Percentiles rank a stretch among this genome's conserved stretches.
These are phyloP conservation scores for Molossus molossus DNA, from an alignment of 2,797 vertebrate species.

Conservation along the genomic window DNA sequence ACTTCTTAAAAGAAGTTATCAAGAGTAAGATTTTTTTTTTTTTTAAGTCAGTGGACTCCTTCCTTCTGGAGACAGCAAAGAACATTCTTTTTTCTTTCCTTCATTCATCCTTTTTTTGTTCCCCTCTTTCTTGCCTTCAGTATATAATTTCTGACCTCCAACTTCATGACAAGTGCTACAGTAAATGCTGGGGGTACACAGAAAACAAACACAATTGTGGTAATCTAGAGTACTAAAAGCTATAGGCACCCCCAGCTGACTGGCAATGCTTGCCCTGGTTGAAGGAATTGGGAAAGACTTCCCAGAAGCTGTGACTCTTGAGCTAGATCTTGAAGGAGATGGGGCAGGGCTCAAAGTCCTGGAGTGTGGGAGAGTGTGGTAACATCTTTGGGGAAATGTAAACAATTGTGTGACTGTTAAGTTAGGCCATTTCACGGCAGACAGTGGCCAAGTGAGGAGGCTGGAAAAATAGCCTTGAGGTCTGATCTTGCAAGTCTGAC, in stretches of 20 bases:
- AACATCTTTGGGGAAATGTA: background rate
- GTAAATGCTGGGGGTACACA: background rate
- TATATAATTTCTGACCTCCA: background rate
- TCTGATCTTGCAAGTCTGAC: background rate
- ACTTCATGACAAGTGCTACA: background rate
- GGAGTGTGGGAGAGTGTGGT: background rate
- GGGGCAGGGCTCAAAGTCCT: background rate
- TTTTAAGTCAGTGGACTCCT: background rate
- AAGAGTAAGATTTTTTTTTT: background rate
- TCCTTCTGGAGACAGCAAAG: conserved; percentile 47
- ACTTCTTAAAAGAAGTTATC: background rate
- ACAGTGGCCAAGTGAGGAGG: background rate
- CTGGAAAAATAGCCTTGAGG: background rate
- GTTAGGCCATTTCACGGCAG: background rate
- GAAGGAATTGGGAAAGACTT: conserved; percentile 11
- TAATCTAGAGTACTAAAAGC: background rate
- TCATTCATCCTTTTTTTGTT: background rate
- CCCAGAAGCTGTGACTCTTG: conserved; percentile 15
- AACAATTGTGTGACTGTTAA: background rate
- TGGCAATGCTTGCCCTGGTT: background rate
- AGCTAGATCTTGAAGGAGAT: background rate
- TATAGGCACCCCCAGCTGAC: background rate
- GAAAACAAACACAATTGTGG: background rate
- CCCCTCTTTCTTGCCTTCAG: background rate
- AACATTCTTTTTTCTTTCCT: background rate